Conservation (phyloP, 2,797 vertebrate genomes). For the Muscicapa comitata region DNA sequence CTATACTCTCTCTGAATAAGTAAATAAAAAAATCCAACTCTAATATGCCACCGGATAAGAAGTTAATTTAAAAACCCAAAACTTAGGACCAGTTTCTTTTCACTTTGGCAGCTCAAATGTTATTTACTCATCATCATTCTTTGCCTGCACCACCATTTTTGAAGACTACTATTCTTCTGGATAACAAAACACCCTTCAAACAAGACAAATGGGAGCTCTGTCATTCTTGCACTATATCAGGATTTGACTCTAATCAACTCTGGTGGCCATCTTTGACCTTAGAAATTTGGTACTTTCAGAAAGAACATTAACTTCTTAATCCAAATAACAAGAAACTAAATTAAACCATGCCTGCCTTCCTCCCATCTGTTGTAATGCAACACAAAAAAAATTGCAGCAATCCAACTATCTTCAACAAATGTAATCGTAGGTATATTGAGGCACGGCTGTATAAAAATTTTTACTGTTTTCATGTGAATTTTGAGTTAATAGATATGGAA, state of each 20-base stretch:
- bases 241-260: neutral
- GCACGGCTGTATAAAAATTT: neutral
- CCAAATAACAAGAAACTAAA: neutral
- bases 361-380: neutral
- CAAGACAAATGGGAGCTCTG: neutral
- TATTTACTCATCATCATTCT: neutral
- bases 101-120: neutral
- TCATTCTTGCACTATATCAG: neutral
- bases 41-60: neutral
- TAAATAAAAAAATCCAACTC: neutral
- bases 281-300: neutral
- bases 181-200: neutral
- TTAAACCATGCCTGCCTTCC: neutral
- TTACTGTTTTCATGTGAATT: neutral
- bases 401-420: neutral
- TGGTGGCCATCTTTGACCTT: neutral
- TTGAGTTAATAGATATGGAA: neutral
- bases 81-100: neutral
- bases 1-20: neutral
- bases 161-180: neutral
- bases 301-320: neutral
- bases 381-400: neutral
- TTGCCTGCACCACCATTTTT: neutral
- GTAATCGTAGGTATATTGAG: neutral
- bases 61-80: neutral